Evolutionary conservation across 2,113 vertebrate genomes (phyloP).

Genomic region (Corythoichthys intestinalis): DNA sequence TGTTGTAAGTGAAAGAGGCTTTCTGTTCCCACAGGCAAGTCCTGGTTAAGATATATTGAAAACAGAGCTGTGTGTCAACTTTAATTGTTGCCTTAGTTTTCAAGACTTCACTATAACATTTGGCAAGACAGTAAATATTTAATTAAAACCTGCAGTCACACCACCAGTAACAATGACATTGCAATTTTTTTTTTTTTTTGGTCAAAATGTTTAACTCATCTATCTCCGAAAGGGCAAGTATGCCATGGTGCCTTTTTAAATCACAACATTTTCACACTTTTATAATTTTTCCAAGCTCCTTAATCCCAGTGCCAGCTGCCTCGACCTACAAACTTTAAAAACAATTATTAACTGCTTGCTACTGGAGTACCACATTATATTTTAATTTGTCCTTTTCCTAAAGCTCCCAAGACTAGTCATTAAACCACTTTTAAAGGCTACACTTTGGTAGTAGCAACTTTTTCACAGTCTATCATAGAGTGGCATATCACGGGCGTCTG

Average conservation of each 20-base stretch:
- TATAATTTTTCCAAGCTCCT: background rate
- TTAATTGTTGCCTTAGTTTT: conserved; percentile 19
- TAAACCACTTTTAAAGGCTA: background rate
- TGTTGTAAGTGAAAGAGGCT: conserved; percentile 13
- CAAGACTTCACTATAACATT: background rate
- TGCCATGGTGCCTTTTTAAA: background rate
- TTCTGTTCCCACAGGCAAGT: conserved; percentile 2
- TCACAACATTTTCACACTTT: background rate
- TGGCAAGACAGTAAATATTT: background rate
- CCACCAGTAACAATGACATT: background rate
- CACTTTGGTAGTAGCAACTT: background rate
- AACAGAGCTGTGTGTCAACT: conserved; percentile 17
- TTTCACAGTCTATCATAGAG: background rate
- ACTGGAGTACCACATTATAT: background rate
- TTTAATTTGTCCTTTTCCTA: background rate
- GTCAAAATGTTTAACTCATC: background rate
- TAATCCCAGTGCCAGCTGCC: background rate
- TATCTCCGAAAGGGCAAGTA: background rate
- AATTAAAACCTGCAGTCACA: background rate
- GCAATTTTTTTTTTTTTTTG: background rate
- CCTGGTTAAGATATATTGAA: conserved; percentile 20
- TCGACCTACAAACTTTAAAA: background rate
- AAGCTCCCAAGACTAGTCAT: background rate
- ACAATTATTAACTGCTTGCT: background rate
- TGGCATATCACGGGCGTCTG: no score